Percentiles rank a stretch among this genome's conserved stretches.
Evolutionary conservation across 2,113 vertebrate species (phyloP).

Genomic region (zebrafish (Danio rerio)): DNA sequence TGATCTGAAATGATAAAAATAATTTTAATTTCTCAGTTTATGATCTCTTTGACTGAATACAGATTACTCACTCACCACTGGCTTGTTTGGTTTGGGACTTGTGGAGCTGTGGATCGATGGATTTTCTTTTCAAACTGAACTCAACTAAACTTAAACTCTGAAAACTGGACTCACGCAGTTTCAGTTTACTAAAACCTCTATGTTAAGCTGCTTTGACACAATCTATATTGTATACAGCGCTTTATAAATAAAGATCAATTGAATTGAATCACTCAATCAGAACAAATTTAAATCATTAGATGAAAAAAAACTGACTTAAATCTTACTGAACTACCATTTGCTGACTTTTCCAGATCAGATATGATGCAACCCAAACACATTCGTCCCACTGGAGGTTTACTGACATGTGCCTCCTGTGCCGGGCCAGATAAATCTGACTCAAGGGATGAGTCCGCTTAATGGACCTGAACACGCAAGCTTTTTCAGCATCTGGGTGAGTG

Average conservation of each 20-base stretch:
- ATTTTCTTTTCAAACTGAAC: too few relatives aligned
- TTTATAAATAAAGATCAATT: background rate
- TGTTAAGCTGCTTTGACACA: too few relatives aligned
- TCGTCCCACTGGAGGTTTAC: conserved; percentile 6
- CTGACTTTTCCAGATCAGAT: conserved; percentile 12
- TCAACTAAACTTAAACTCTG: too few relatives aligned
- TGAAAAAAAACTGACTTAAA: background rate
- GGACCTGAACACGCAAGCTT: conserved; percentile 43
- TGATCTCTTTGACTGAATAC: too few relatives aligned
- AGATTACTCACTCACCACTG: too few relatives aligned
- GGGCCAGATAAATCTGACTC: conserved; percentile 23
- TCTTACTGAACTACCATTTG: background rate
- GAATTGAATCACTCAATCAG: background rate
- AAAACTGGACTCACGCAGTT: too few relatives aligned
- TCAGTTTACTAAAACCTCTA: too few relatives aligned
- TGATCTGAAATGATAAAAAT: too few relatives aligned
- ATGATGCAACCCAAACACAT: background rate
- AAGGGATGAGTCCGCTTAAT: conserved; percentile 47
- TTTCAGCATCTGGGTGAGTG: conserved; percentile 31
- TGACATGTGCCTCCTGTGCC: background rate
- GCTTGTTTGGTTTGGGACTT: too few relatives aligned
- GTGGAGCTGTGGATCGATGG: too few relatives aligned
- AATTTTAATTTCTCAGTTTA: too few relatives aligned
- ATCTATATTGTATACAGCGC: too few relatives aligned
- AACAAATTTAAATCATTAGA: background rate